These are phyloP conservation scores for Eristalinus sepulchralis DNA, from an alignment of 2,888 invertebrate species.

Conservation along the genomic window DNA sequence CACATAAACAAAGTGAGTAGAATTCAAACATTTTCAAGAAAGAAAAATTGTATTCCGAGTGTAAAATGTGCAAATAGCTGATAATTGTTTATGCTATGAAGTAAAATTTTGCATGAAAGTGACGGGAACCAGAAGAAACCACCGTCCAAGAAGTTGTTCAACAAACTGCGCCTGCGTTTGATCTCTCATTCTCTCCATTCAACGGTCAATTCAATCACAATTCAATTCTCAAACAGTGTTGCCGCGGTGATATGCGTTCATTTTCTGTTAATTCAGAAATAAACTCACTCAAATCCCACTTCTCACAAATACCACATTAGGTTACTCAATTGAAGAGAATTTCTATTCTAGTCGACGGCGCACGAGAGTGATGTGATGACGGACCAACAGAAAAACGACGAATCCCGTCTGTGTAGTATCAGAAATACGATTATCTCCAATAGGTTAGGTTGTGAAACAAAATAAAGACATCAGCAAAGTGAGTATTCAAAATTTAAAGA, in stretches of 20 bases:
- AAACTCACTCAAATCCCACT: too few relatives aligned
- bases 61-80: not conserved
- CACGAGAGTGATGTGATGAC: constrained; percentile 1
- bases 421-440: too few relatives aligned
- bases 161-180: not conserved
- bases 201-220: not conserved
- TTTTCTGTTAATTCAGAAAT: too few relatives aligned
- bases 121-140: too few relatives aligned
- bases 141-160: too few relatives aligned
- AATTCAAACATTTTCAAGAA: not conserved
- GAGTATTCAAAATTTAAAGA: constrained; percentile 25
- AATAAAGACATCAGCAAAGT: constrained; percentile 41
- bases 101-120: too few relatives aligned
- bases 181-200: not conserved
- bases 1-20: constrained; percentile 56
- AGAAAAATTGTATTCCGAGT: not conserved
- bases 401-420: too few relatives aligned
- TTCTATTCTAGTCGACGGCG: too few relatives aligned
- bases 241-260: too few relatives aligned
- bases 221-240: too few relatives aligned
- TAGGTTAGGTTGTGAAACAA: too few relatives aligned
- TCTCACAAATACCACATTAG: not conserved
- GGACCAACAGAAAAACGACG: not conserved
- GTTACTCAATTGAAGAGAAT: too few relatives aligned
- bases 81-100: not conserved